Percentiles rank a stretch among this genome's conserved stretches.
phyloP scores from a whole-genome alignment of 2,797 vertebrate genomes.

The Aphelocoma californica region DNA sequence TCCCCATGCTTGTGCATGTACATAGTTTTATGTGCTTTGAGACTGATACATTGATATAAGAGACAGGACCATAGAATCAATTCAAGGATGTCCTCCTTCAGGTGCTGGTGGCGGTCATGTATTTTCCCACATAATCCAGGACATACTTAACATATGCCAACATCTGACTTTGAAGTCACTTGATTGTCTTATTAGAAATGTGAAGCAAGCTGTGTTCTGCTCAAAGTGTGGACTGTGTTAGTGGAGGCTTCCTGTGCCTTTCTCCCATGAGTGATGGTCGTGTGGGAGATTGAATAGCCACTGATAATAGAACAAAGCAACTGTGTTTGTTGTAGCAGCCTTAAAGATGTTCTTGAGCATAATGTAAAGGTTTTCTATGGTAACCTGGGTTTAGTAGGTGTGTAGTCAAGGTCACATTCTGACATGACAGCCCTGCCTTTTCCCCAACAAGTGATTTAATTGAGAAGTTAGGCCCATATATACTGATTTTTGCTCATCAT shows the following conservation, averaged over 20 bases:
- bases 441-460: background rate
- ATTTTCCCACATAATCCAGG: background rate
- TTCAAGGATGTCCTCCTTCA: background rate
- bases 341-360: background rate
- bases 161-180: background rate
- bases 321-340: background rate
- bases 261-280: background rate
- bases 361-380: background rate
- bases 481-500: rapidly evolving
- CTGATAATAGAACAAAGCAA: background rate
- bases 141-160: background rate
- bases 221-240: background rate
- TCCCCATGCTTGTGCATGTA: too few species aligned
- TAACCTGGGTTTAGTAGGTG: background rate
- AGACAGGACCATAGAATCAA: background rate
- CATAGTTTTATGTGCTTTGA: background rate
- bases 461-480: background rate
- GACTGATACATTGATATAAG: background rate
- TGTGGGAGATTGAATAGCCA: background rate
- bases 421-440: background rate
- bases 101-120: background rate
- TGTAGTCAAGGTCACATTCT: background rate
- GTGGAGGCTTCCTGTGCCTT: background rate
- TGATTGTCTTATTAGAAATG: background rate
- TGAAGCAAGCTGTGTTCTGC: background rate